These are phyloP conservation scores for Gastrophryne carolinensis DNA, from an alignment of 2,797 vertebrate species.

Conservation along the genomic window DNA sequence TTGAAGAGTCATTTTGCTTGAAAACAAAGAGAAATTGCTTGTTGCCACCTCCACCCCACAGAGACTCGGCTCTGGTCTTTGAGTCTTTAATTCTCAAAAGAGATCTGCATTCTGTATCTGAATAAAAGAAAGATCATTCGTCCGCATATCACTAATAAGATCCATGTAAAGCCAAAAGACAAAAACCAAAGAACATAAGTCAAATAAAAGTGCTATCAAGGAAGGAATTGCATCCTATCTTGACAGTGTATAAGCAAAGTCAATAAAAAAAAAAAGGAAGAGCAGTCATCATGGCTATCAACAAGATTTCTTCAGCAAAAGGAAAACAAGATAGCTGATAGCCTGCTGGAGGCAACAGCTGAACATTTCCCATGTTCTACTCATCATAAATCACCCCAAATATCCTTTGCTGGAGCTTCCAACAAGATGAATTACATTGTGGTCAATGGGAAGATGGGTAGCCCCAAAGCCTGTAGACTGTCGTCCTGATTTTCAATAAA, in stretches of 20 bases:
- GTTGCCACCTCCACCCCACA: conserved; percentile 66
- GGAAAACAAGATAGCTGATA: too few relatives aligned
- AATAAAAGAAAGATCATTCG: neutral
- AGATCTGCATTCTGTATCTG: conserved; percentile 3
- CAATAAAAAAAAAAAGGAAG: neutral
- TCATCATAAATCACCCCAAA: too few relatives aligned
- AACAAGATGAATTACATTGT: too few relatives aligned
- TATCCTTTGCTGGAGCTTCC: too few relatives aligned
- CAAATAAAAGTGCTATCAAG: neutral
- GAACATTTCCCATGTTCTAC: too few relatives aligned
- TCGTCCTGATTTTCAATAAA: too few relatives aligned
- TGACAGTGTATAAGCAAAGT: neutral
- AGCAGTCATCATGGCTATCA: neutral
- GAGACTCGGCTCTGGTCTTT: neutral
- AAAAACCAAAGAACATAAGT: neutral
- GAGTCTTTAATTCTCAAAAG: neutral
- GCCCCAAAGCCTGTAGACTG: too few relatives aligned
- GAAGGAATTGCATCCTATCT: neutral
- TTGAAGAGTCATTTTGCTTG: conserved; percentile 99
- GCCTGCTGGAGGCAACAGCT: too few relatives aligned
- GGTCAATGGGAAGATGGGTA: too few relatives aligned
- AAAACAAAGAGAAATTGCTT: conserved; percentile 97
- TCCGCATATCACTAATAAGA: neutral
- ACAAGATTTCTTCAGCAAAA: too few relatives aligned
- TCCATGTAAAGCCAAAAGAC: neutral